Evolutionary conservation across 2,797 vertebrate genomes (phyloP), one percentile per base, ranked within the genome.

Genomic region (Babyrousa celebensis): DNA sequence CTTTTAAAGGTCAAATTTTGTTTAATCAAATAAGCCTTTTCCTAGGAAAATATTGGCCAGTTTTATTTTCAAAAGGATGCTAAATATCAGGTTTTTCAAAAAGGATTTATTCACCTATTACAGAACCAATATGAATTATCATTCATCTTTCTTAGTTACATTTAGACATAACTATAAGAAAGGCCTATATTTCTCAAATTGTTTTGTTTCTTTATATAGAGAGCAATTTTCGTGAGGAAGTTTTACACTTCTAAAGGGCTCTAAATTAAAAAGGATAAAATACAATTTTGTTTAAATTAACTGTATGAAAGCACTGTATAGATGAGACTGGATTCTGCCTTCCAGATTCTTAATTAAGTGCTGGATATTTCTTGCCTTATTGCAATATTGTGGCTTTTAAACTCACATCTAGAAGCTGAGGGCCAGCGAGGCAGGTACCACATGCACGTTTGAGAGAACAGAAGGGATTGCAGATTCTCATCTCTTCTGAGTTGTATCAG

Each of bases 1-100:
- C 27, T 65, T 79, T 84, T 62, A 92, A 92, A 96, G 65, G 71
- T 96, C 89, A 89, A 77, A 96, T 54, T 89, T 72, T 91, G 10
- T 96, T 97, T 95, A 91, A 93, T 77, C 65, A 94, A 91, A 68
- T 96, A 91, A 83, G 1, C 5, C 18, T 85, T 94, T 96, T 71
- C 12, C 43, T 92, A 83, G 23, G 40, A 78, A 95, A 96, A 79
- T 74, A 89, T 60, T 85, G 21, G 5, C 74, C 18, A 70, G 21
- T 14, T 91, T 94, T 93, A 83, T 96, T 97, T 96, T 79, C 82
- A 93, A 82, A 93, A 40, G 40, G 18, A 80, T 58, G 7, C 71
- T 75, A 91, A 79, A 79, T 43, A 87, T 1, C 40, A 70, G 1
- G 0, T 74, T 79, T 90, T 71, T 62, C 29, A 18, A 83, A 65